Evolutionary conservation across 2,888 invertebrate genomes (phyloP).

Genomic region (Nomada fucata): DNA sequence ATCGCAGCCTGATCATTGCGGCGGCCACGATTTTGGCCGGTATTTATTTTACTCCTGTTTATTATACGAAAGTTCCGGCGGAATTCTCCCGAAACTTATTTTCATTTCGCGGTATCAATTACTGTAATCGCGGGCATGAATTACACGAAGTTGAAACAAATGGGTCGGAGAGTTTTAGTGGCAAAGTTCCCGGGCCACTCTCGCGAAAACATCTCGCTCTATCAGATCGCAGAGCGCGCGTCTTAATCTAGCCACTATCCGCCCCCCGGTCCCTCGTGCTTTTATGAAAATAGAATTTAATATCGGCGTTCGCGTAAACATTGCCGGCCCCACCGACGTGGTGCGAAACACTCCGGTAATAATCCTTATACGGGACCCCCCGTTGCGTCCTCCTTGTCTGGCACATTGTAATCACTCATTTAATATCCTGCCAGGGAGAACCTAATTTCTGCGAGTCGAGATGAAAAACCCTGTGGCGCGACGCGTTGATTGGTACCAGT

Average conservation of each 20-base stretch:
- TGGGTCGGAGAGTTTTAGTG: slow-evolving; percentile 11
- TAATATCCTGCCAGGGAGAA: slow-evolving; percentile 57
- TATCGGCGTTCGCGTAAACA: slow-evolving; percentile 56
- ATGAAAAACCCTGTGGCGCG: slow-evolving; percentile 46
- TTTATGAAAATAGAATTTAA: slow-evolving; percentile 57
- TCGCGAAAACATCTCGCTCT: neutral
- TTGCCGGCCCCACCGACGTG: slow-evolving; percentile 25
- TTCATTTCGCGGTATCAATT: slow-evolving; percentile 2
- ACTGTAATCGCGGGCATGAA: slow-evolving; percentile 37
- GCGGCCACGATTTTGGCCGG: slow-evolving; percentile 29
- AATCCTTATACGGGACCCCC: slow-evolving; percentile 47
- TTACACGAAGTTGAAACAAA: slow-evolving; percentile 39
- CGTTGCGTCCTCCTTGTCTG: slow-evolving; percentile 29
- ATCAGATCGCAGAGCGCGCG: neutral
- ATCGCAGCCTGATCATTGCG: slow-evolving; percentile 23
- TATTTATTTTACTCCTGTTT: neutral
- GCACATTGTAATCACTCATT: slow-evolving; percentile 58
- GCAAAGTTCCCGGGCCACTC: neutral
- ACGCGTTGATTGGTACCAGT: slow-evolving; percentile 13
- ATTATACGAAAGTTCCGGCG: too few relatives aligned
- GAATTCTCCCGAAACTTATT: neutral
- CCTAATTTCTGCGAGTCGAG: slow-evolving; percentile 47
- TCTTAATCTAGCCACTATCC: slow-evolving; percentile 7
- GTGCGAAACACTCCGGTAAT: slow-evolving; percentile 40
- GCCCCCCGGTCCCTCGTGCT: slow-evolving; percentile 9